Conservation (phyloP, 1,140 invertebrate genomes). For the Latrodectus geometricus region DNA sequence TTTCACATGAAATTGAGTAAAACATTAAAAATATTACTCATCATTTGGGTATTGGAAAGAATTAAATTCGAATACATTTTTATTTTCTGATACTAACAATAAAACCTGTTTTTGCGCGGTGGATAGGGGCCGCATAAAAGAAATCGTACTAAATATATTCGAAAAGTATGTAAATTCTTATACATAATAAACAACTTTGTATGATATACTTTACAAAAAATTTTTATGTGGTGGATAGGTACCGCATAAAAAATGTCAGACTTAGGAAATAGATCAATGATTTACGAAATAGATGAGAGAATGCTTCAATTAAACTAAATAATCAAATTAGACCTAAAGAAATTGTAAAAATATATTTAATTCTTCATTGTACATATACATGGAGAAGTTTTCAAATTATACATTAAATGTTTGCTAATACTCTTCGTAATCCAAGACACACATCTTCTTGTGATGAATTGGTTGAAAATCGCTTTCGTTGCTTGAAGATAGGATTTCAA, state of each 20-base stretch:
- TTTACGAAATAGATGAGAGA: background rate
- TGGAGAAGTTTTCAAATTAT: conserved; percentile 27
- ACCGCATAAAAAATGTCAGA: background rate
- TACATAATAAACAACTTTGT: background rate
- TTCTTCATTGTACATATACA: conserved; percentile 3
- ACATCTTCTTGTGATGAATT: conserved; percentile 13
- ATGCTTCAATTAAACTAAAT: conserved; percentile 11
- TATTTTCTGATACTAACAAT: background rate
- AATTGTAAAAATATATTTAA: conserved; percentile 20
- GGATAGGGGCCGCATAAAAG: conserved; percentile 22
- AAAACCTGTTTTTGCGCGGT: background rate
- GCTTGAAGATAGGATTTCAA: conserved; percentile 23
- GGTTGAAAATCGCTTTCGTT: conserved; percentile 37
- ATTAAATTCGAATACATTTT: no score
- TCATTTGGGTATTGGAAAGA: no score
- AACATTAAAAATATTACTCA: no score
- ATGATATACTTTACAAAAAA: background rate
- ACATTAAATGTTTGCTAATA: background rate
- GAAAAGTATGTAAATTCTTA: background rate
- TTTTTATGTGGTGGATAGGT: background rate
- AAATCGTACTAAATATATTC: background rate
- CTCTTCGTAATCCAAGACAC: conserved; percentile 12
- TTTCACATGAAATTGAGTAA: no score
- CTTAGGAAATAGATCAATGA: background rate
- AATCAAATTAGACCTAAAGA: conserved; percentile 20